Base-by-base conservation (phyloP, 2,113 vertebrate genomes). In the Macaca nemestrina region DNA sequence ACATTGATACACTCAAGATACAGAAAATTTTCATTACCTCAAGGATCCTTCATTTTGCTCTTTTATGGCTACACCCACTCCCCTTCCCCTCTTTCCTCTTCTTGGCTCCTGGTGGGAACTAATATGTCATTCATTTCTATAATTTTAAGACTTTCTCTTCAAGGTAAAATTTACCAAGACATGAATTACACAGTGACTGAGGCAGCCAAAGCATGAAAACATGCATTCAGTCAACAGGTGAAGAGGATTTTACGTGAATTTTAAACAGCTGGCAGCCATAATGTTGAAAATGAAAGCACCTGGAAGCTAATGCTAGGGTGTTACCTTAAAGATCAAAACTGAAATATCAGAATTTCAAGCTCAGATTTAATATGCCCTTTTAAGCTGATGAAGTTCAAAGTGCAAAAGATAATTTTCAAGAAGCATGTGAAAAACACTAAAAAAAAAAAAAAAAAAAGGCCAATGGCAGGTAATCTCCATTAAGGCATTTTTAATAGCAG, bases 361-460 rank as follows among this genome's bases (percentile, higher is more conserved):
- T 90, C 84, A 73, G 57, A 72, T 94, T 96, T 38, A 70, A 72
- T 20, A 81, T 2, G 17, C 79, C 23, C 80, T 92, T 97, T 81
- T 50, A 79, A 50, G 70, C 20, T 87, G 89, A 94, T 61, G 52
- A 95, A 90, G 88, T 94, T 96, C 67, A 90, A 97, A 96, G 64
- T 45, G 70, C 16, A 94, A 81, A 92, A 88, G 45, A 68, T 67
- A 82, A 85, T 67, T 92, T 85, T 96, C 83, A 95, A 88, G 84
- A 87, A 30, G 48, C 79, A 88, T 13, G 45, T 80, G 78, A 86
- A 92, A 92, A 89, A 75, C 59, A 90, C 35, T 30, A 3, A 17
- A 17, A 79, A 76, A 52, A 40, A 50, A 61, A 32, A n/a, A 32
- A n/a, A 85, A 80, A n/a, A 73, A 68, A 40, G 17, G 35, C 67